Percentiles rank a stretch among this genome's conserved stretches.
These are phyloP conservation scores for Mercenaria mercenaria DNA, from an alignment of 1,140 invertebrate genomes.

Conservation along the genomic window DNA sequence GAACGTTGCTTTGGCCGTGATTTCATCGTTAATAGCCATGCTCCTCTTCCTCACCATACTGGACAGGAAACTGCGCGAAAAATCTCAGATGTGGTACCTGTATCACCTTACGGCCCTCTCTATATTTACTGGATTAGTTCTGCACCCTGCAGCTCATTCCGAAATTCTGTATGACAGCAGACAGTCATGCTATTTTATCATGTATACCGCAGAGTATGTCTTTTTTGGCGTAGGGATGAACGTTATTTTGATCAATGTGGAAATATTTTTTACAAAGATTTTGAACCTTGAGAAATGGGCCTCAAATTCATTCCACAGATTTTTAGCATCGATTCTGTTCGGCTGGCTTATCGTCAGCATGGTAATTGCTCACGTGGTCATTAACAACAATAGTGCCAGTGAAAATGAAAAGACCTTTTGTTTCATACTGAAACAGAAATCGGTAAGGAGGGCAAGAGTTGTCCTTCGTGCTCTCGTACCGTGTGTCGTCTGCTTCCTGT, in stretches of 20 bases:
- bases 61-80: neutral
- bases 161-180: neutral
- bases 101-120: neutral
- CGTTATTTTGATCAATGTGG: neutral
- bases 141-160: neutral
- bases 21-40: neutral
- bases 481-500: neutral
- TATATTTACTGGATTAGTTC: neutral
- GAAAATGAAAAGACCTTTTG: neutral
- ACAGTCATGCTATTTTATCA: neutral
- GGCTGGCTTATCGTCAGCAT: neutral
- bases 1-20: constrained; percentile 3
- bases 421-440: neutral
- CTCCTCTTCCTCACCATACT: constrained; percentile 1
- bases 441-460: neutral
- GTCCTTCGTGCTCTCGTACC: neutral
- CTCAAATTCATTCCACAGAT: neutral
- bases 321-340: neutral
- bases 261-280: constrained; percentile 26
- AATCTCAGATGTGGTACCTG: constrained; percentile 3
- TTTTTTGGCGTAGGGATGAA: neutral
- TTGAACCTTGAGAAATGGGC: neutral
- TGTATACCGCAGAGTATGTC: neutral
- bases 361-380: neutral
- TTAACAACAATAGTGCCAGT: neutral